Conservation (phyloP, 1,140 invertebrate genomes). For the Lucilia cuprina region DNA sequence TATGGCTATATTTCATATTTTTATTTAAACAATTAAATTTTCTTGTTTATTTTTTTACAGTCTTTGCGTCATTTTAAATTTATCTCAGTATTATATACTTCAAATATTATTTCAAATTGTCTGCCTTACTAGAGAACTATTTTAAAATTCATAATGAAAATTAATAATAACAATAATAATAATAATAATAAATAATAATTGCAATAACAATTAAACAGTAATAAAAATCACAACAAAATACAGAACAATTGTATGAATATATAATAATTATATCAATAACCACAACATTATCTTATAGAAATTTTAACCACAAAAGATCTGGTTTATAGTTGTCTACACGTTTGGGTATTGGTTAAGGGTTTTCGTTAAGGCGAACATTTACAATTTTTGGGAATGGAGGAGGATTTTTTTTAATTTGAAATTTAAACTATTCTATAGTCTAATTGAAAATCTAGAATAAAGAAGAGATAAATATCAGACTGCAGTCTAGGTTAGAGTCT, state of each 20-base stretch:
- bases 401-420: too few species aligned
- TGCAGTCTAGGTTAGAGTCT: too few species aligned
- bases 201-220: conserved; percentile 7
- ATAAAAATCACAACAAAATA: background rate
- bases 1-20: too few species aligned
- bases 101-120: background rate
- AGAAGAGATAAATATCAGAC: too few species aligned
- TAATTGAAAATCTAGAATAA: too few species aligned
- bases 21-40: too few species aligned
- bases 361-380: background rate
- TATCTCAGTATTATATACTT: background rate
- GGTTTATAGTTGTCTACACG: background rate
- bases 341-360: background rate
- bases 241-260: background rate
- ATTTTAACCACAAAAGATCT: background rate
- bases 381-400: background rate
- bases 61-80: background rate
- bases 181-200: background rate
- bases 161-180: background rate
- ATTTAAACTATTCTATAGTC: too few species aligned
- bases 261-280: conserved; percentile 8
- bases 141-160: background rate
- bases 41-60: background rate
- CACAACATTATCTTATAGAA: background rate
- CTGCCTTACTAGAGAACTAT: background rate